Conservation (phyloP, 35 echinoderm and acorn worm species). For the Ophioderma brevispina region DNA sequence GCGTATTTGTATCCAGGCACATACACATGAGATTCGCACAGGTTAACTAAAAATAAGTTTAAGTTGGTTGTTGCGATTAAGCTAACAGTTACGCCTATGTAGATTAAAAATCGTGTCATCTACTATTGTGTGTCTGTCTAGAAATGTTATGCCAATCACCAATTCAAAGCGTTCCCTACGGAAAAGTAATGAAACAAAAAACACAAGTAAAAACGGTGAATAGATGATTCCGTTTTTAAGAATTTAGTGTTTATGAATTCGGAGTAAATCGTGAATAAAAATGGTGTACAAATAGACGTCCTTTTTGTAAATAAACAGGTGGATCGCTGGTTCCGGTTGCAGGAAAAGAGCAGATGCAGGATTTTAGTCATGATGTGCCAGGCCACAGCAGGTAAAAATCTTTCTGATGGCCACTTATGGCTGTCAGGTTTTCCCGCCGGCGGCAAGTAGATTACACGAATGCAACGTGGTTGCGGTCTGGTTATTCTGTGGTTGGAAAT, state of each 20-base stretch:
- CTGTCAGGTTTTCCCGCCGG: conserved; percentile 73
- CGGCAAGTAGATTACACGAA: conserved; percentile 63
- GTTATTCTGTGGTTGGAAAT: conserved; percentile 88
- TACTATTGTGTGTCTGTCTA: too few relatives aligned
- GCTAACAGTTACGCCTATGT: background rate
- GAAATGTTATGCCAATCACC: too few relatives aligned
- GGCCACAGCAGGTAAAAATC: conserved; percentile 66
- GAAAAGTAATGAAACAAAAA: too few relatives aligned
- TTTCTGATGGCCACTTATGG: conserved; percentile 90
- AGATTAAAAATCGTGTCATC: too few relatives aligned
- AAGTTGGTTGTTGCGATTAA: background rate
- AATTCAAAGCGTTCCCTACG: too few relatives aligned
- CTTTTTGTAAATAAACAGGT: too few relatives aligned
- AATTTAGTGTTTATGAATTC: too few relatives aligned
- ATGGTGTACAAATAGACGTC: too few relatives aligned
- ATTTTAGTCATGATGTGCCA: conserved; percentile 71
- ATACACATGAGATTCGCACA: background rate
- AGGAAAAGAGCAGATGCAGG: conserved; percentile 90
- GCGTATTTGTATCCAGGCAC: too few relatives aligned
- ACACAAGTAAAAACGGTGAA: too few relatives aligned
- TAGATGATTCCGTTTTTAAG: too few relatives aligned
- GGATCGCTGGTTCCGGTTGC: conserved; percentile 84
- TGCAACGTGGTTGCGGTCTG: conserved; percentile 75
- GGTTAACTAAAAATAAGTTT: background rate
- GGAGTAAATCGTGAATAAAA: too few relatives aligned